Conservation (phyloP, 2,888 invertebrate species). For the Pyrgus malvae region DNA sequence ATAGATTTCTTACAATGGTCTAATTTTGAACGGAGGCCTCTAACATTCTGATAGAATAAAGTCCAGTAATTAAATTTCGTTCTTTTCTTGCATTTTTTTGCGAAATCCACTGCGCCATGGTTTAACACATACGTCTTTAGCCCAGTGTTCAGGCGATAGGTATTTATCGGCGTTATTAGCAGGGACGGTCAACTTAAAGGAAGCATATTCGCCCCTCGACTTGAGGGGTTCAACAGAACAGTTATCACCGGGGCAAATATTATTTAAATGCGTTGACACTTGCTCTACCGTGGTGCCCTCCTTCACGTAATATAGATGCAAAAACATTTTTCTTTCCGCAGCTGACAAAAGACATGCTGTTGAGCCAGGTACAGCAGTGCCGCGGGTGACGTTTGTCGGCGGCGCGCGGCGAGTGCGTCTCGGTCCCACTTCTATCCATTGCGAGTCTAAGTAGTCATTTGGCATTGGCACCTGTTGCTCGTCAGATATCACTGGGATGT, state of each 20-base stretch:
- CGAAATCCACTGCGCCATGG: slow-evolving; percentile 18
- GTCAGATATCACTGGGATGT: background rate
- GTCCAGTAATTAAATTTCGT: background rate
- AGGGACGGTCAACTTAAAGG: background rate
- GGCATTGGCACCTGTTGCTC: background rate
- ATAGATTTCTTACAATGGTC: background rate
- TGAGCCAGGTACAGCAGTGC: slow-evolving; percentile 7
- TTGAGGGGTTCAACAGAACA: slow-evolving; percentile 3
- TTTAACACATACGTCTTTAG: slow-evolving; percentile 17
- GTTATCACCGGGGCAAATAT: background rate
- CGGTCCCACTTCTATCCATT: slow-evolving; percentile 4
- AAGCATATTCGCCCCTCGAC: slow-evolving; percentile 13
- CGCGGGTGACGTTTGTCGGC: background rate
- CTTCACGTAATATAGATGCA: slow-evolving; percentile 13
- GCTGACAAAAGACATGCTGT: background rate
- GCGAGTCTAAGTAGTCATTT: background rate
- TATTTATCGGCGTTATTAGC: background rate
- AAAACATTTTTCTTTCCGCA: slow-evolving; percentile 2
- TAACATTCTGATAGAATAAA: slow-evolving; percentile 1
- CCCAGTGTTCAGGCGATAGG: background rate
- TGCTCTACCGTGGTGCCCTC: slow-evolving; percentile 6
- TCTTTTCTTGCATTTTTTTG: background rate
- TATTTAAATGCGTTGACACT: background rate
- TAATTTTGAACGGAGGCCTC: slow-evolving; percentile 3
- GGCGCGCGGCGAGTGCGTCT: background rate